Percentiles rank a stretch among this genome's conserved stretches.
phyloP scores from a whole-genome alignment of 1,140 invertebrate genomes.

The Neoseiulus cucumeris region DNA sequence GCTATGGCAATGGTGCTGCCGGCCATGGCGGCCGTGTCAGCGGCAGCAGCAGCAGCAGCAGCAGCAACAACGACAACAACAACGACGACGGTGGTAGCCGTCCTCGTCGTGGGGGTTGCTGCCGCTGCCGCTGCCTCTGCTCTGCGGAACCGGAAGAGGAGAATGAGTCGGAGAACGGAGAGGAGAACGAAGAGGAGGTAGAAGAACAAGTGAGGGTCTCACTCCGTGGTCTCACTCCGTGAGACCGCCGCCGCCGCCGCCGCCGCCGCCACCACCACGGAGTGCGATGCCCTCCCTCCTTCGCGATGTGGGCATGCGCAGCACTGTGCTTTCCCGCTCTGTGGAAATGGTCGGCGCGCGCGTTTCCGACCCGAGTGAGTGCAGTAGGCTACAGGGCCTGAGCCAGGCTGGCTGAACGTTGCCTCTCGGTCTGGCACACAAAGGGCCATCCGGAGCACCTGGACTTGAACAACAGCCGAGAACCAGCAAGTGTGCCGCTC shows the following conservation, averaged over 20 bases:
- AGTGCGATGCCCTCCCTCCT: neutral
- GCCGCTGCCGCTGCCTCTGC: neutral
- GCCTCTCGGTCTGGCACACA: no score
- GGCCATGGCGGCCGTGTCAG: neutral
- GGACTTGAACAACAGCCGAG: no score
- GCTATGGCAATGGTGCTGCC: no score
- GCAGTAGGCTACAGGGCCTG: conserved; percentile 8
- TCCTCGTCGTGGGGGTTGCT: neutral
- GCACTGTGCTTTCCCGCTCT: neutral
- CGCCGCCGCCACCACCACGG: neutral
- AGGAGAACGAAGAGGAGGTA: no score
- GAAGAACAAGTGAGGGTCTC: no score
- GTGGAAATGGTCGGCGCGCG: neutral
- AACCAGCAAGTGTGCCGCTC: no score
- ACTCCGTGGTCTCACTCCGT: no score
- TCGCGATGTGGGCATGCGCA: neutral
- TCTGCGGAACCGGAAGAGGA: conserved; percentile 11
- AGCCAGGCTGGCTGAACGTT: neutral
- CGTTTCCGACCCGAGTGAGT: neutral
- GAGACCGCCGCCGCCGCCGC: neutral
- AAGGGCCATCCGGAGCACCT: no score
- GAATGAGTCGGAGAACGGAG: neutral
- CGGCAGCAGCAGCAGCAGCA: neutral
- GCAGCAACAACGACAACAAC: no score
- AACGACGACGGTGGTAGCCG: neutral